Conservation (phyloP, 2,888 invertebrate genomes). For the Chrysotoxum bicinctum region DNA sequence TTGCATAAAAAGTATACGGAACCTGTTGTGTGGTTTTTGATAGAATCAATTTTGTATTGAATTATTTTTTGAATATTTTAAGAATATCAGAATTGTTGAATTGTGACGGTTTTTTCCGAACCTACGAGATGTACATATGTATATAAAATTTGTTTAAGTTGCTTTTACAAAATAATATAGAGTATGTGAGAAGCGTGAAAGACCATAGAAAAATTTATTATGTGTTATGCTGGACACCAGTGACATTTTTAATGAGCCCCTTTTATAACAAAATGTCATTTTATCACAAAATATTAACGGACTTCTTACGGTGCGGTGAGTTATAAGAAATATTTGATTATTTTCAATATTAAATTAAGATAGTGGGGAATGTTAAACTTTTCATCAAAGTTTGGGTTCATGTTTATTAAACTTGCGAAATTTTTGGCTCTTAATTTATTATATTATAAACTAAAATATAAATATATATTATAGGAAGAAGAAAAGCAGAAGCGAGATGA, state of each 20-base stretch:
- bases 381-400: neutral
- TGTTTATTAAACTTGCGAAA: neutral
- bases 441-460: neutral
- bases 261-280: constrained; percentile 9
- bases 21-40: no score
- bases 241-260: constrained; percentile 9
- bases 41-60: no score
- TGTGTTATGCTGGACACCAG: neutral
- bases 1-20: no score
- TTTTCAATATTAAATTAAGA: neutral
- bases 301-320: constrained; percentile 10
- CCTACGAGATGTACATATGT: no score
- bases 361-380: neutral
- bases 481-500: constrained; percentile 97
- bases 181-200: neutral
- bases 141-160: neutral
- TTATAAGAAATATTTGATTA: neutral
- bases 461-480: constrained; percentile 93
- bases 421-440: neutral
- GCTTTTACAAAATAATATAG: neutral
- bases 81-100: no score
- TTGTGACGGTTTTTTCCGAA: no score
- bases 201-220: neutral
- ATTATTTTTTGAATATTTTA: no score
- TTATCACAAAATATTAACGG: constrained; percentile 1